Evolutionary conservation across 2,888 invertebrate species (phyloP).

Genomic region (Parthenolecanium corni): DNA sequence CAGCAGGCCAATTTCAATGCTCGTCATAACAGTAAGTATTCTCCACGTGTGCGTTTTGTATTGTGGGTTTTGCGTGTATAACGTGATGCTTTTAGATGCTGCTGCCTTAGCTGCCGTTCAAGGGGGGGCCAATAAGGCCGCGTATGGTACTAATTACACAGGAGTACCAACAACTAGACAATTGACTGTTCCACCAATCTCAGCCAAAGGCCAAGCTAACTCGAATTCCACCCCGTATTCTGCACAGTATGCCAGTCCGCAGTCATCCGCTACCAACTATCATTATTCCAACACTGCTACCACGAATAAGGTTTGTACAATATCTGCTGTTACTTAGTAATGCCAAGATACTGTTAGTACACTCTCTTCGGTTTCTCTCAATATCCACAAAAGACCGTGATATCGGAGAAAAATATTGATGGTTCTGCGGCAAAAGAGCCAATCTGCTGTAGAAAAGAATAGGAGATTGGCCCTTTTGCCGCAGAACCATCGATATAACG

Average conservation of each 20-base stretch:
- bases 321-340: no score
- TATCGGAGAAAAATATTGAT: no score
- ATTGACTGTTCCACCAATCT: slow-evolving; percentile 13
- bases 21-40: slow-evolving; percentile 19
- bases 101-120: slow-evolving; percentile 64
- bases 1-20: slow-evolving; percentile 18
- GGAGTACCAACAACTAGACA: slow-evolving; percentile 16
- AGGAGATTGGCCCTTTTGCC: background rate
- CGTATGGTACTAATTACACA: slow-evolving; percentile 12
- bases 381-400: no score
- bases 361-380: no score
- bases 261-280: slow-evolving; percentile 1
- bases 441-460: background rate
- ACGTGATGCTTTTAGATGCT: slow-evolving; percentile 40
- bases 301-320: background rate
- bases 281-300: background rate
- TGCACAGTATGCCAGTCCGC: background rate
- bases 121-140: slow-evolving; percentile 28
- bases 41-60: background rate
- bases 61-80: background rate
- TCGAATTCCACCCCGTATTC: slow-evolving; percentile 4
- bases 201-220: slow-evolving; percentile 1
- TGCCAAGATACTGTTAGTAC: no score
- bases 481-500: no score
- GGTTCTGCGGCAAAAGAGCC: no score